Conservation (phyloP, 2,888 invertebrate species). For the Metellina segmentata region DNA sequence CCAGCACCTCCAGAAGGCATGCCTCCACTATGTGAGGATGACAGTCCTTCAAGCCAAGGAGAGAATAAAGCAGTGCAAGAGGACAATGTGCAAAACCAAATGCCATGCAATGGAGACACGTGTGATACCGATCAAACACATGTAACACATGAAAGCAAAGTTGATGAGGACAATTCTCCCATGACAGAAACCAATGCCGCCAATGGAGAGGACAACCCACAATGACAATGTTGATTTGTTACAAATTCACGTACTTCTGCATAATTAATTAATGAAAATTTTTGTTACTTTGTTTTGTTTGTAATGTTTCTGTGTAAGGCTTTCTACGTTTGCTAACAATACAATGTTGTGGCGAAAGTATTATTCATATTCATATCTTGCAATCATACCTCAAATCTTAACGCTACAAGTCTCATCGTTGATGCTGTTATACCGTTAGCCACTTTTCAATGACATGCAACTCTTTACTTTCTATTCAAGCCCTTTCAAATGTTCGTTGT, state of each 20-base stretch:
- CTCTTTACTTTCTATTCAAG: conserved; percentile 53
- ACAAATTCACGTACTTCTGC: conserved; percentile 23
- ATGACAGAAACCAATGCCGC: conserved; percentile 1
- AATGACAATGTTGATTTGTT: conserved; percentile 47
- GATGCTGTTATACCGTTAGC: conserved; percentile 61
- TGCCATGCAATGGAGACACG: conserved; percentile 16
- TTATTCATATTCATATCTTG: conserved; percentile 46
- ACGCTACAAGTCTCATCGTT: conserved; percentile 60
- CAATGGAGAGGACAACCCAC: conserved; percentile 6
- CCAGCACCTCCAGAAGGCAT: conserved; percentile 86
- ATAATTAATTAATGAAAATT: conserved; percentile 55
- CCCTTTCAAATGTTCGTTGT: conserved; percentile 61
- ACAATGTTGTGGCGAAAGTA: conserved; percentile 40
- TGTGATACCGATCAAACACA: neutral
- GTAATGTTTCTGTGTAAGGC: conserved; percentile 61
- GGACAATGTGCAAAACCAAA: neutral
- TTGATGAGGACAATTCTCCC: conserved; percentile 28
- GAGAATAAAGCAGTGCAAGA: neutral
- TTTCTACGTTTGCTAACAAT: conserved; percentile 53
- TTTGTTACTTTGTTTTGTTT: conserved; percentile 56
- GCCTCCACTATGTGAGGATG: conserved; percentile 69
- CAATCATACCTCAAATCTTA: conserved; percentile 54
- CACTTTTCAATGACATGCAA: conserved; percentile 42
- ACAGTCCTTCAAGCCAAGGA: conserved; percentile 48
- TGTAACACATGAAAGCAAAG: conserved; percentile 9